phyloP scores from a whole-genome alignment of 2,797 vertebrate species.

The Sebastes wilsoni region DNA sequence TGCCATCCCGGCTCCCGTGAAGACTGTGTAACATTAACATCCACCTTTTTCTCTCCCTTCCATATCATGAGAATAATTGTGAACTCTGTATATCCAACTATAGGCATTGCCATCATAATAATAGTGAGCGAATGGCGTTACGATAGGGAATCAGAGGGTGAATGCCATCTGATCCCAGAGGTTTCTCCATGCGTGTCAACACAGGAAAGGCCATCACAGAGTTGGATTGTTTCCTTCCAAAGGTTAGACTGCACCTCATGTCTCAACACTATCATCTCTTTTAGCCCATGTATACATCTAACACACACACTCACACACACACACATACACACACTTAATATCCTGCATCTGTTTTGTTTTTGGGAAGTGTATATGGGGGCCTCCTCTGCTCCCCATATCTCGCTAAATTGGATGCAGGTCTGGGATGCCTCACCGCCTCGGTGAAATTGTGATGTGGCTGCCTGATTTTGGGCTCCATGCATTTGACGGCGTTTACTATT shows the following conservation, averaged over 20 bases:
- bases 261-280: conserved; percentile 59
- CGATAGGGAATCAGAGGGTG: conserved; percentile 77
- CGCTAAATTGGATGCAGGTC: conserved; percentile 77
- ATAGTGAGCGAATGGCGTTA: conserved; percentile 52
- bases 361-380: conserved; percentile 45
- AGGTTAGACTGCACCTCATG: conserved; percentile 76
- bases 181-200: conserved; percentile 82
- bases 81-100: conserved; percentile 61
- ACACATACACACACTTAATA: conserved; percentile 28
- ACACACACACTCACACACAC: conserved; percentile 6
- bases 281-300: conserved; percentile 47
- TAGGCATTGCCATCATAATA: conserved; percentile 41
- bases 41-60: conserved; percentile 40
- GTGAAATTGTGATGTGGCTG: conserved; percentile 77
- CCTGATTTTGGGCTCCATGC: conserved; percentile 75
- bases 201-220: conserved; percentile 81
- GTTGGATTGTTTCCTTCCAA: conserved; percentile 79
- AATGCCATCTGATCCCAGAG: conserved; percentile 83
- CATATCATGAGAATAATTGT: conserved; percentile 67
- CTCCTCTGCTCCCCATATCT: conserved; percentile 58
- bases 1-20: conserved; percentile 41
- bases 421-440: conserved; percentile 78
- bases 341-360: conserved; percentile 75
- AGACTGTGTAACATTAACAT: conserved; percentile 63
- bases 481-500: conserved; percentile 76